These are phyloP conservation scores for Chloebia gouldiae DNA, from an alignment of 2,113 vertebrate genomes.

Conservation along the genomic window DNA sequence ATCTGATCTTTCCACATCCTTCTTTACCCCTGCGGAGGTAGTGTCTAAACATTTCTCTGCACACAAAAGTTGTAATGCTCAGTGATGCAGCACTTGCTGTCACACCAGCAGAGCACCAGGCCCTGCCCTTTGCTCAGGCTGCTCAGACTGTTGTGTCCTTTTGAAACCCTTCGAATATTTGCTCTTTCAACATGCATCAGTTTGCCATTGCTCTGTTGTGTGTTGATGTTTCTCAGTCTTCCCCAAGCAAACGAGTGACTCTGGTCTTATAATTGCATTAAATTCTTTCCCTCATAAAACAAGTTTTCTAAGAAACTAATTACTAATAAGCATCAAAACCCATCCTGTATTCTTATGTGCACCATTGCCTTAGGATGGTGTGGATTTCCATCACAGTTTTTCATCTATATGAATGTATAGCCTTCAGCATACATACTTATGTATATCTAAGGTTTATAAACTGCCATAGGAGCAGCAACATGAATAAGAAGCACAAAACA, in stretches of 20 bases:
- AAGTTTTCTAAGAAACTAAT: background rate
- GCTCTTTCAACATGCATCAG: background rate
- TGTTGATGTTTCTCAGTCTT: background rate
- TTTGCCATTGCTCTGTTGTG: background rate
- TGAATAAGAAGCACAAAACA: background rate
- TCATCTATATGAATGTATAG: background rate
- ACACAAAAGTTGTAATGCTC: background rate
- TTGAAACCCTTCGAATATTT: background rate
- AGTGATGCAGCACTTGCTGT: background rate
- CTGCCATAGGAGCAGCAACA: background rate
- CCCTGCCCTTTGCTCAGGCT: background rate
- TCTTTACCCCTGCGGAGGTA: background rate
- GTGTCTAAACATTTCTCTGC: background rate
- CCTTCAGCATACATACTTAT: background rate
- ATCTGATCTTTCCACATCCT: background rate
- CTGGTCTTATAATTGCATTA: accelerated
- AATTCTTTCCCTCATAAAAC: background rate
- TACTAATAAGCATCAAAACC: background rate
- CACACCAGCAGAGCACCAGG: background rate
- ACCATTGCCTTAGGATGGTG: background rate
- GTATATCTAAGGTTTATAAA: background rate
- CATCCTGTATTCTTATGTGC: background rate
- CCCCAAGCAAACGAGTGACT: background rate
- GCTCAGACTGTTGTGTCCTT: background rate
- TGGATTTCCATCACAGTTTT: background rate